These are phyloP conservation scores for Mormyrops attenuatus DNA, from an alignment of 2,797 vertebrate species.

Conservation along the genomic window DNA sequence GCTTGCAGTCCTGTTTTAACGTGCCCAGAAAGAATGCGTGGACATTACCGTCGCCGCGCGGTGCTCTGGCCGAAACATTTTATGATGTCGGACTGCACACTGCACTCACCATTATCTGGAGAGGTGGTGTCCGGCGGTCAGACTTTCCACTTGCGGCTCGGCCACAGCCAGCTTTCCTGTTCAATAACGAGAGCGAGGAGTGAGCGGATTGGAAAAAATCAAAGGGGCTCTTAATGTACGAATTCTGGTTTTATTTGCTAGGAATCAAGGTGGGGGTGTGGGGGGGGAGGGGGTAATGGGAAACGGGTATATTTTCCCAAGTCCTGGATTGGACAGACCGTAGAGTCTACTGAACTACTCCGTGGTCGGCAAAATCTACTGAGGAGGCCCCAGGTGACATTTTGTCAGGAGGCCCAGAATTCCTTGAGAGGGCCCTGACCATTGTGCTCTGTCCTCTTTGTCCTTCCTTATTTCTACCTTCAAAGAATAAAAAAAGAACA, in stretches of 20 bases:
- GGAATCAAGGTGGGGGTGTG: not conserved
- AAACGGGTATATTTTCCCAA: not conserved
- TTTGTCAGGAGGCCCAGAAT: not conserved
- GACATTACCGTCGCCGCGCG: constrained; percentile 18
- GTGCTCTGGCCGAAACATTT: not conserved
- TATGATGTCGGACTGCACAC: constrained; percentile 8
- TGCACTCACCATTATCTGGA: constrained; percentile 31
- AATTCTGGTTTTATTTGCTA: not conserved
- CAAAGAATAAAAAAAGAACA: not conserved
- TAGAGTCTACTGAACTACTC: not conserved
- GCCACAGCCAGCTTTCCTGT: constrained; percentile 31
- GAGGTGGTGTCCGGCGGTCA: constrained; percentile 25
- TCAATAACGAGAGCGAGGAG: constrained; percentile 26
- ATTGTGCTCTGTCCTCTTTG: not conserved
- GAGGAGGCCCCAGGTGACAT: not conserved
- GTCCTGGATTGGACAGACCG: not conserved
- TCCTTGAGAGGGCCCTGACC: not conserved
- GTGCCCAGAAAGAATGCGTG: not conserved
- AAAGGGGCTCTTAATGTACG: constrained; percentile 28
- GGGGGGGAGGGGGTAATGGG: not conserved
- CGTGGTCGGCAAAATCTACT: not conserved
- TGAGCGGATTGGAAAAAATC: constrained; percentile 25
- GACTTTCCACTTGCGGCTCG: constrained; percentile 35
- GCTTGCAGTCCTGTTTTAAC: not conserved
- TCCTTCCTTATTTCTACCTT: not conserved